A percentile compares a stretch with the other conserved stretches of the same genome.
Conservation (phyloP, 2,797 vertebrate species). For the Cephalopachus bancanus region DNA sequence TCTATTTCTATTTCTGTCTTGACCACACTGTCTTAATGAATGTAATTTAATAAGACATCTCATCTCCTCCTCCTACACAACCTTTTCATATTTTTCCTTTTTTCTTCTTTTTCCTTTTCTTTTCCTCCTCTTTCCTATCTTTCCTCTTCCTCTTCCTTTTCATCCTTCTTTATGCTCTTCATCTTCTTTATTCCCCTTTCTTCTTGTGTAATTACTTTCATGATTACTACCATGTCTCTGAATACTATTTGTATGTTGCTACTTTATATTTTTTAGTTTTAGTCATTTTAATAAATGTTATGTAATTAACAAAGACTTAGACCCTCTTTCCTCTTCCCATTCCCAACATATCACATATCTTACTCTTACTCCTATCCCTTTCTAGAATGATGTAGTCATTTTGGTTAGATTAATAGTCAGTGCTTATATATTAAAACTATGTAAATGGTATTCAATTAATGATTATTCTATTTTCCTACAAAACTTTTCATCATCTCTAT, state of each 20-base stretch:
- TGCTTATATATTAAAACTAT: neutral
- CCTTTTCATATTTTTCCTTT: neutral
- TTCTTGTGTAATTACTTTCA: neutral
- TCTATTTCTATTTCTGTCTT: neutral
- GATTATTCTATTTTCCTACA: neutral
- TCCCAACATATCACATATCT: too few relatives aligned
- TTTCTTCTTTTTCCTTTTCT: neutral
- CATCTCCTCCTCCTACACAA: neutral
- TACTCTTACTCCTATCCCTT: neutral
- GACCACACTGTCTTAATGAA: neutral
- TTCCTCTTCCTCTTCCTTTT: too few relatives aligned
- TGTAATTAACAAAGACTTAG: neutral
- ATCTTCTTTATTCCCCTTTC: neutral
- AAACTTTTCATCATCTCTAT: neutral
- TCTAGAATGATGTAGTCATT: neutral
- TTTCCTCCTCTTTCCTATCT: neutral
- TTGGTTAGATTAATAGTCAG: neutral
- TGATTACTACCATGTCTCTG: too few relatives aligned
- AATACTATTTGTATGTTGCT: neutral
- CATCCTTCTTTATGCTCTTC: neutral
- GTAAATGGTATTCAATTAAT: neutral
- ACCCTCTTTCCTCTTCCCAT: neutral
- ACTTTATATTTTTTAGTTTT: neutral
- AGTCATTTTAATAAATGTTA: neutral
- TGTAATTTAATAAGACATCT: neutral